Evolutionary conservation across 2,113 vertebrate genomes (phyloP), one percentile per base, ranked within the genome.

Genomic region (Trachemys scripta): DNA sequence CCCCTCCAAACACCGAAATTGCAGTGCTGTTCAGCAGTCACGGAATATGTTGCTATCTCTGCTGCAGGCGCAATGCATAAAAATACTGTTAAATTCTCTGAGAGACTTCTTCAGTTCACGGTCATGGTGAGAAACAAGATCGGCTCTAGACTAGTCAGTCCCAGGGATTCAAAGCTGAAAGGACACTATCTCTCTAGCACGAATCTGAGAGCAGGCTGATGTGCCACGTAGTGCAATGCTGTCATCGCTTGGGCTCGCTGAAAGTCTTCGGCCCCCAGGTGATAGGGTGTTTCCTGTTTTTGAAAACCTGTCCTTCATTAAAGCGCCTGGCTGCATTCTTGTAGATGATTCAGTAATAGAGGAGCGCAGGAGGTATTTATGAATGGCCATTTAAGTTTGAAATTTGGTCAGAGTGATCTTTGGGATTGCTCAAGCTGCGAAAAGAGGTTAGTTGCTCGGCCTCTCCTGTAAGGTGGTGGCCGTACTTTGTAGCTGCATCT

Each of bases 271-370:
- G 62, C 38, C 94, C 49, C 62, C 92, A 89, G 87, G 83, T 89
- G 87, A 80, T 84, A 94, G 78, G 84, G 84, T 93, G 85, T 95
- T 38, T 94, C 92, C 84, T 96, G 89, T 89, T 95, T 84, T 84
- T 13, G 5, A 90, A 94, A 89, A 49, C 80, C 82, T 82, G 20
- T 87, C 0, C 0, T 89, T 82, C n/a, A 57, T 85, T 50, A 24
- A 75, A 91, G 53, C 24, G 62, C 89, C 47, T 93, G 78, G 22
- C 83, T 93, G 78, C 49, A 38, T 94, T 95, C 27, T 57, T 92
- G 79, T 79, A 89, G 80, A 62, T 97, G 95, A 96, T 78, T 96
- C 90, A 93, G 90, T 78, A 53, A 50, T 6, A 38, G 65, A 51
- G 51, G 78, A 95, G 45, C 72, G 80, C 82, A 95, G 95, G 90